Percentiles rank a stretch among this genome's conserved stretches.
Evolutionary conservation across 1,140 invertebrate species (phyloP).

Genomic region (Diorhabda sublineata): DNA sequence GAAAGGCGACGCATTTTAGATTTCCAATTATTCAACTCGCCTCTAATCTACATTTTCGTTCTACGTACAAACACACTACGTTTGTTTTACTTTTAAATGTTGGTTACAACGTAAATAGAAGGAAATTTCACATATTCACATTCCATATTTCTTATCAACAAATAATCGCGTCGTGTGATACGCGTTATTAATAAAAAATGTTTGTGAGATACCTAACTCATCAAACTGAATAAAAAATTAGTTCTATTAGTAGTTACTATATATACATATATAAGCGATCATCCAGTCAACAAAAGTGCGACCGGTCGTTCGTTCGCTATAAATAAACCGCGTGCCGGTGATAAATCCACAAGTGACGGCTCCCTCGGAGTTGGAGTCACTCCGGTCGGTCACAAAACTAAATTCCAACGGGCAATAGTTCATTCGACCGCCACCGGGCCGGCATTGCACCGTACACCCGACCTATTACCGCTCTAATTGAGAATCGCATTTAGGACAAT

Average conservation of each 20-base stretch:
- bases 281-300: neutral
- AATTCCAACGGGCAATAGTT: conserved; percentile 42
- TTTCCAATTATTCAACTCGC: conserved; percentile 2
- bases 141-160: no score
- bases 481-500: conserved; percentile 43
- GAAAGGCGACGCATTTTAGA: neutral
- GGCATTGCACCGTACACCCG: conserved; percentile 34
- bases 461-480: conserved; percentile 44
- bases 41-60: neutral
- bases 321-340: conserved; percentile 25
- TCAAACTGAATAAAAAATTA: no score
- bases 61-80: neutral
- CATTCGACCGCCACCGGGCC: conserved; percentile 26
- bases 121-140: no score
- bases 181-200: no score
- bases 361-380: conserved; percentile 18
- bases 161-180: no score
- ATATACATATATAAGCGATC: neutral
- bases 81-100: no score
- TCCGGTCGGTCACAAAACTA: conserved; percentile 40
- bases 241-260: no score
- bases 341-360: conserved; percentile 36
- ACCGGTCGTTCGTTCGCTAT: conserved; percentile 8
- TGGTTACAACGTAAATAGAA: no score
- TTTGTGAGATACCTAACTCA: no score